A percentile compares a stretch with the other conserved stretches of the same genome.
phyloP scores from a whole-genome alignment of 30 jellyfish, hydroid and myxozoan genomes.

The Pseudorhiza aurosa region DNA sequence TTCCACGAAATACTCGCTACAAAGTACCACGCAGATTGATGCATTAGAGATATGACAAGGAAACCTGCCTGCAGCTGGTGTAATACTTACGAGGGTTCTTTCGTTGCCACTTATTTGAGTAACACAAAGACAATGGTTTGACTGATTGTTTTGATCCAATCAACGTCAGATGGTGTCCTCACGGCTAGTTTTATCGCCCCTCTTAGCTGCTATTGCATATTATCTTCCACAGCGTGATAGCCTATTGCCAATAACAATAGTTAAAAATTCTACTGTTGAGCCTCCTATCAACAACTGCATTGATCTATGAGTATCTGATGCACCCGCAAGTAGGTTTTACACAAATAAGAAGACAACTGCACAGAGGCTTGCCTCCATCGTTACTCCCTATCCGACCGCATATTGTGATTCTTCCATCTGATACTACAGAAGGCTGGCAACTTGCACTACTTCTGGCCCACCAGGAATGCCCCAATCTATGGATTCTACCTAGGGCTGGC shows the following conservation, averaged over 20 bases:
- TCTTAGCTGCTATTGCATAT: not conserved
- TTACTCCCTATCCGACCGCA: too few relatives aligned
- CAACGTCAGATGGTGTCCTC: constrained; percentile 27
- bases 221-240: not conserved
- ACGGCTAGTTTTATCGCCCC: not conserved
- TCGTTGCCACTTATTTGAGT: not conserved
- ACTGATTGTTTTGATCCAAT: not conserved
- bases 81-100: not conserved
- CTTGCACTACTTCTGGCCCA: too few relatives aligned
- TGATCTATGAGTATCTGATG: not conserved
- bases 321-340: not conserved
- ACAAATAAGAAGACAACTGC: too few relatives aligned
- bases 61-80: constrained; percentile 32
- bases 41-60: not conserved
- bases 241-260: not conserved
- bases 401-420: not conserved
- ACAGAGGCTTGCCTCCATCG: too few relatives aligned
- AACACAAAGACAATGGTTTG: not conserved
- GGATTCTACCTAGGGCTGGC: too few relatives aligned
- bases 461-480: too few relatives aligned
- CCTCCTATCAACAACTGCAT: not conserved
- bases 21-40: too few relatives aligned
- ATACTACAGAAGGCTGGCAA: too few relatives aligned
- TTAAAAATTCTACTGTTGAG: not conserved
- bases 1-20: too few relatives aligned